Conservation (phyloP, 2,113 vertebrate genomes). For the Phylloscopus trochiloides region DNA sequence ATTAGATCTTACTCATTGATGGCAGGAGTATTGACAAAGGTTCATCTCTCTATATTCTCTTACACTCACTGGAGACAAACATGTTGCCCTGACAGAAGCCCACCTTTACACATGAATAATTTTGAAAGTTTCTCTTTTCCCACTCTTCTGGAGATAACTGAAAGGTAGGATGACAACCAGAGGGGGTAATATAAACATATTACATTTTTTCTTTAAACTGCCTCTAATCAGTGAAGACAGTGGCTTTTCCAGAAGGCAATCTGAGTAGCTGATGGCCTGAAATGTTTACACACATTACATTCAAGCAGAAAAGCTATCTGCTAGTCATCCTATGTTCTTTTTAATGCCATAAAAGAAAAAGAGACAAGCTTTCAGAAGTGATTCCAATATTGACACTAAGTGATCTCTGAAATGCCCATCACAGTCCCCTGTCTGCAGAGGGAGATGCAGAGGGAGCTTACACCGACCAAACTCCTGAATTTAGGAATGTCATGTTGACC, state of each 20-base stretch:
- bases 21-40: background rate
- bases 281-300: constrained; percentile 4
- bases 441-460: background rate
- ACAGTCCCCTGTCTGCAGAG: background rate
- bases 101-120: background rate
- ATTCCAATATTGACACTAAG: accelerated
- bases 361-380: background rate
- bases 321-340: background rate
- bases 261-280: background rate
- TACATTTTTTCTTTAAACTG: background rate
- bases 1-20: background rate
- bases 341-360: background rate
- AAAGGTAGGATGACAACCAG: background rate
- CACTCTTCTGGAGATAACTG: background rate
- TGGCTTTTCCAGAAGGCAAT: constrained; percentile 16
- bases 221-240: constrained; percentile 7
- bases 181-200: background rate
- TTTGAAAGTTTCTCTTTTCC: background rate
- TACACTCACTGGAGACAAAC: background rate
- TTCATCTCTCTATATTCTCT: background rate
- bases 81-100: background rate
- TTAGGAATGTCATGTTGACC: background rate
- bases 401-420: background rate
- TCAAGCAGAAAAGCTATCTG: constrained; percentile 28
- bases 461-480: background rate